phyloP scores from a whole-genome alignment of 1,140 invertebrate species.

The Rhopalosiphum maidis region DNA sequence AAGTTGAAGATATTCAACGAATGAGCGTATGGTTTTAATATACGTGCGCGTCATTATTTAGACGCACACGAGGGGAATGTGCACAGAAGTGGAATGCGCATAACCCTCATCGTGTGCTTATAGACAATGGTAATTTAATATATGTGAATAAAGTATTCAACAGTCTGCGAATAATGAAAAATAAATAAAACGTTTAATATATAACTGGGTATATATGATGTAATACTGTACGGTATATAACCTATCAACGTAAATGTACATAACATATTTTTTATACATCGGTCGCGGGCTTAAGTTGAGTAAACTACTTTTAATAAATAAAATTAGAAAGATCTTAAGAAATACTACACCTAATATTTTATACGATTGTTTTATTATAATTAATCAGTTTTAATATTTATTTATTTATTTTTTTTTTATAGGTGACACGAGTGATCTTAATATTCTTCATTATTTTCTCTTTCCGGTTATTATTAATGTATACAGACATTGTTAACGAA shows the following conservation, averaged over 20 bases:
- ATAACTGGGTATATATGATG: neutral
- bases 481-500: neutral
- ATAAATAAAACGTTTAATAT: neutral
- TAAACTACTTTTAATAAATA: neutral
- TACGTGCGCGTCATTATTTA: neutral
- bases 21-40: neutral
- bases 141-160: slow-evolving; percentile 14
- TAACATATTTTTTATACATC: neutral
- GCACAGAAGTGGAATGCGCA: neutral
- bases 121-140: slow-evolving; percentile 7
- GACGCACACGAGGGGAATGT: neutral
- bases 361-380: neutral
- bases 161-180: neutral
- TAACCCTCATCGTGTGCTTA: neutral
- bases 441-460: neutral
- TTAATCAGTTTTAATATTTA: neutral
- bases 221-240: neutral
- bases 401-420: neutral
- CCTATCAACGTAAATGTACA: neutral
- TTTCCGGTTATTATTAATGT: neutral
- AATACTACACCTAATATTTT: neutral
- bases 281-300: neutral
- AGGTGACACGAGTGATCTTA: neutral
- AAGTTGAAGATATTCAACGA: neutral
- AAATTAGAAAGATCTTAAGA: neutral